Conservation (phyloP, 1,140 invertebrate genomes). For the Phenacoccus solenopsis region DNA sequence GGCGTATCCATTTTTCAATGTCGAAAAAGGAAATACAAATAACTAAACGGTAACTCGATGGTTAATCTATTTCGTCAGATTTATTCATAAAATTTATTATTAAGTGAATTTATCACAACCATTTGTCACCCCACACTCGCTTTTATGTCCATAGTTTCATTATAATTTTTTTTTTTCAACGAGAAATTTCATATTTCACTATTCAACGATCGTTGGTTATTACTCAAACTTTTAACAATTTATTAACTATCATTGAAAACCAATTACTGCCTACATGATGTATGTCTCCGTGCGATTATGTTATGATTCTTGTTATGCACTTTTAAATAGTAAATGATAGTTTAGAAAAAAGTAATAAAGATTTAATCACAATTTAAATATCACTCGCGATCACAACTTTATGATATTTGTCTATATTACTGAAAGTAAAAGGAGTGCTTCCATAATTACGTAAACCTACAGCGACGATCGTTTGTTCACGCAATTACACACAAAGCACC, state of each 20-base stretch:
- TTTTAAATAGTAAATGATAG: neutral
- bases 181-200: no score
- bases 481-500: conserved; percentile 43
- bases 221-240: no score
- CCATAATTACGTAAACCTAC: conserved; percentile 12
- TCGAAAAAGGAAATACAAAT: no score
- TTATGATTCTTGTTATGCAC: neutral
- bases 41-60: neutral
- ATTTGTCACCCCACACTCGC: no score
- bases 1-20: neutral
- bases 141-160: neutral
- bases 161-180: neutral
- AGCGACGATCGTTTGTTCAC: conserved; percentile 22
- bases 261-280: no score
- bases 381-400: conserved; percentile 14
- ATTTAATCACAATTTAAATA: conserved; percentile 9
- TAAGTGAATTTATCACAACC: no score
- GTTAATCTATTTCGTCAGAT: neutral
- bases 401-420: neutral
- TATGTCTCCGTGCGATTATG: no score
- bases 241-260: no score
- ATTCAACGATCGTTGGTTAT: no score
- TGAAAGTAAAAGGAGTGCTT: conserved; percentile 9
- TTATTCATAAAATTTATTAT: no score
- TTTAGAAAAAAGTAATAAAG: neutral